These are phyloP conservation scores for Esperia sulphurella DNA, from an alignment of 2,888 invertebrate species.

Conservation along the genomic window DNA sequence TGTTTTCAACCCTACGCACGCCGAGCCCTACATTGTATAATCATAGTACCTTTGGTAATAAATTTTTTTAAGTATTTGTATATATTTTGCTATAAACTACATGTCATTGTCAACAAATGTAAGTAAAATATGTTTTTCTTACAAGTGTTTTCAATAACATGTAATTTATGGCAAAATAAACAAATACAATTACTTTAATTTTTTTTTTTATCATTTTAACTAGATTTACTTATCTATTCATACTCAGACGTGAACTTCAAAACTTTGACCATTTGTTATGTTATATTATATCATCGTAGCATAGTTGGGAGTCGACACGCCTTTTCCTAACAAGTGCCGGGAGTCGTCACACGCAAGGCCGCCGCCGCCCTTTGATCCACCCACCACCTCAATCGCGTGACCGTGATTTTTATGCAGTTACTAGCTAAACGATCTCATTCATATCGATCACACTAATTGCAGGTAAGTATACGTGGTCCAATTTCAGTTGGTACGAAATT, in stretches of 20 bases:
- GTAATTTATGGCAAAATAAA: too few relatives aligned
- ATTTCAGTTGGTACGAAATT: background rate
- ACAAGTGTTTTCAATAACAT: too few relatives aligned
- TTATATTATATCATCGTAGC: slow-evolving; percentile 30
- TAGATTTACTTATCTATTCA: background rate
- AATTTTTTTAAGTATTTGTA: too few relatives aligned
- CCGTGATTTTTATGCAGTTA: slow-evolving; percentile 62
- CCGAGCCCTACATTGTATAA: too few relatives aligned
- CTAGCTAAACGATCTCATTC: slow-evolving; percentile 34
- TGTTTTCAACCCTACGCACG: too few relatives aligned
- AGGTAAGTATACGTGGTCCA: background rate
- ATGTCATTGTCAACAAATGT: too few relatives aligned
- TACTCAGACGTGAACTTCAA: slow-evolving; percentile 16
- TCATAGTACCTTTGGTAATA: too few relatives aligned
- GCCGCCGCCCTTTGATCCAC: slow-evolving; percentile 79
- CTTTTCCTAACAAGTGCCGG: slow-evolving; percentile 78
- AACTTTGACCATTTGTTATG: slow-evolving; percentile 34
- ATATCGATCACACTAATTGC: slow-evolving; percentile 19
- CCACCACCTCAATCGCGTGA: slow-evolving; percentile 75
- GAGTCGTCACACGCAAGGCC: slow-evolving; percentile 76
- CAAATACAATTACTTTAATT: too few relatives aligned
- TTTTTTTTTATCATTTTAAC: too few relatives aligned
- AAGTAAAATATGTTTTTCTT: too few relatives aligned
- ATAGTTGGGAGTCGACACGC: slow-evolving; percentile 73
- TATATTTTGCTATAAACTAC: too few relatives aligned